Conservation (phyloP, 1,140 invertebrate genomes). For the Lepidotrigona ventralis region DNA sequence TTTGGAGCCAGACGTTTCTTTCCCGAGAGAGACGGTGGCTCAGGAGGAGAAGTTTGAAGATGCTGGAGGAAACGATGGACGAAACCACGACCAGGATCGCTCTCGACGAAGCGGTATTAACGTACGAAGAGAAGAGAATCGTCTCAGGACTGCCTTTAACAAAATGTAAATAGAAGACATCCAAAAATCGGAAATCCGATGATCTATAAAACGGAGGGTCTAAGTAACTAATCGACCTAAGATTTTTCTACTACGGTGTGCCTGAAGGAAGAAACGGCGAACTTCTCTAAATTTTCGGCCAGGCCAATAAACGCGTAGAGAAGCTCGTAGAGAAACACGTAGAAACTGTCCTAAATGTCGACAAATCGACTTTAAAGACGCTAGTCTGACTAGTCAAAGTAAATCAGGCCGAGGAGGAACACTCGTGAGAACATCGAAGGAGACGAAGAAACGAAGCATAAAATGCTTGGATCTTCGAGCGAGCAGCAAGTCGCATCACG, state of each 20-base stretch:
- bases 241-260: slow-evolving; percentile 3
- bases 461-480: slow-evolving; percentile 26
- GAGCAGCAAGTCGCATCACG: not conserved
- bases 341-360: not conserved
- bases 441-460: slow-evolving; percentile 1
- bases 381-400: not conserved
- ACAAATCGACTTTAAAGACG: not conserved
- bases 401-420: not conserved
- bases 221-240: slow-evolving; percentile 10
- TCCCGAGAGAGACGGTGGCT: not conserved
- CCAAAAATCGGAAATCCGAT: not conserved
- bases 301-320: not conserved
- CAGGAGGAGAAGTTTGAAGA: not conserved
- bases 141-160: not conserved
- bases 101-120: not conserved
- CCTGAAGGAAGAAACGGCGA: not conserved
- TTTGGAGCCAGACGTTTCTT: not conserved
- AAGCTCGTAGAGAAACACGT: not conserved
- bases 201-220: not conserved
- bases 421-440: no score
- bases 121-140: not conserved
- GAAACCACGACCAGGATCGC: not conserved
- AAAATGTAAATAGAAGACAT: not conserved
- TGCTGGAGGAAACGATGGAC: slow-evolving; percentile 1
- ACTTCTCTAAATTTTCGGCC: not conserved